phyloP scores from a whole-genome alignment of 2,113 vertebrate genomes.

The Apus apus region DNA sequence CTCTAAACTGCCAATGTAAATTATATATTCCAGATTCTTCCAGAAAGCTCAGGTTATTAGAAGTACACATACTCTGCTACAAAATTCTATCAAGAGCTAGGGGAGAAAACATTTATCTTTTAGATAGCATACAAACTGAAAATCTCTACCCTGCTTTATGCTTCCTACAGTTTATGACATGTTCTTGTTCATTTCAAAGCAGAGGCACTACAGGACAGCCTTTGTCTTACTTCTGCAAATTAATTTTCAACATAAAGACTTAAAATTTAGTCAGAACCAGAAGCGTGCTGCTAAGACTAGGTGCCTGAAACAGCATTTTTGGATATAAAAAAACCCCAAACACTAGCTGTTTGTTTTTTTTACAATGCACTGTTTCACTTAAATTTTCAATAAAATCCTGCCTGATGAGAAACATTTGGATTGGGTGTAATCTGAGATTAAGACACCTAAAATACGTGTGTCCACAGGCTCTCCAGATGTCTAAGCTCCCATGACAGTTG shows the following conservation, averaged over 20 bases:
- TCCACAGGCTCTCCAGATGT: background rate
- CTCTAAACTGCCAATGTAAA: background rate
- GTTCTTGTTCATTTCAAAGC: background rate
- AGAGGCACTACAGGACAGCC: background rate
- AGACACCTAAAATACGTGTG: background rate
- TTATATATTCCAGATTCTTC: background rate
- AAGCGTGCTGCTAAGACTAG: background rate
- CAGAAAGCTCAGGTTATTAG: background rate
- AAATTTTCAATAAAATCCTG: background rate
- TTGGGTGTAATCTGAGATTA: background rate
- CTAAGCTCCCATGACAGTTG: background rate
- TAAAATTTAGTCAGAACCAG: background rate
- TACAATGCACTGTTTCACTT: background rate
- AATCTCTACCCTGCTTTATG: background rate
- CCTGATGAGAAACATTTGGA: background rate
- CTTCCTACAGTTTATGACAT: background rate
- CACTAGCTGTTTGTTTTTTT: background rate
- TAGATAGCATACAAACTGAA: background rate
- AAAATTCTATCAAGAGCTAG: background rate
- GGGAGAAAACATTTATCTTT: background rate
- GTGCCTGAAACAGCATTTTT: background rate
- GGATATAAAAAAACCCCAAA: background rate
- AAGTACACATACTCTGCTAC: background rate
- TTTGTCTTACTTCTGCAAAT: background rate
- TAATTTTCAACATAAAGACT: background rate